These are phyloP conservation scores for Strigops habroptila DNA, from an alignment of 2,113 vertebrate species.

Conservation along the genomic window DNA sequence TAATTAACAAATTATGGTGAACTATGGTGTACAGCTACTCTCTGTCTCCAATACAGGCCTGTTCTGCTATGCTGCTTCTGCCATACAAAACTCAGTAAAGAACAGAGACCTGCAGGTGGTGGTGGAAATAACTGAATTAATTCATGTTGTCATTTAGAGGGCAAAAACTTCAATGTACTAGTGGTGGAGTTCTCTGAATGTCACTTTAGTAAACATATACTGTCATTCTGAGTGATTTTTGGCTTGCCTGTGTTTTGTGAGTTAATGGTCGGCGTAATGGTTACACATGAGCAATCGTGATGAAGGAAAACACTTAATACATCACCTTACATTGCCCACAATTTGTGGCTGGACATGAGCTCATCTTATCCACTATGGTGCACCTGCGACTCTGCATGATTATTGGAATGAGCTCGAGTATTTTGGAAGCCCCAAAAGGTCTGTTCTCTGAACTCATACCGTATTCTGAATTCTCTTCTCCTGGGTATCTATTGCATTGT, in stretches of 20 bases:
- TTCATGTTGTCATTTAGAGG: background rate
- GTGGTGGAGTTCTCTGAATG: background rate
- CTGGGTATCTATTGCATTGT: background rate
- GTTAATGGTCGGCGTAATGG: background rate
- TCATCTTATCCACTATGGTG: background rate
- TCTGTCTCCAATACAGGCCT: background rate
- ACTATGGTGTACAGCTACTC: background rate
- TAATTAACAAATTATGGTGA: background rate
- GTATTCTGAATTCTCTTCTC: background rate
- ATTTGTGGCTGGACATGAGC: background rate
- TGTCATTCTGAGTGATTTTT: slow-evolving; percentile 24
- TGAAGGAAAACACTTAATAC: background rate
- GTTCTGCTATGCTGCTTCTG: background rate
- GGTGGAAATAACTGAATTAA: background rate
- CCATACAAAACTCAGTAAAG: background rate
- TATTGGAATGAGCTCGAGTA: background rate
- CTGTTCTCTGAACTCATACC: background rate
- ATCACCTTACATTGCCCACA: background rate
- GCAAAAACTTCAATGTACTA: background rate
- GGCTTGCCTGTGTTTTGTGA: background rate
- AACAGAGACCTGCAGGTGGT: background rate
- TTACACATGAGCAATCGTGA: background rate
- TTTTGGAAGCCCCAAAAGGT: background rate
- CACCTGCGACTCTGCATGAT: background rate
- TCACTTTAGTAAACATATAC: background rate